Evolutionary conservation across 2,797 vertebrate genomes (phyloP), one percentile per base, ranked within the genome.

Genomic region (Acestrorhynchus altus): DNA sequence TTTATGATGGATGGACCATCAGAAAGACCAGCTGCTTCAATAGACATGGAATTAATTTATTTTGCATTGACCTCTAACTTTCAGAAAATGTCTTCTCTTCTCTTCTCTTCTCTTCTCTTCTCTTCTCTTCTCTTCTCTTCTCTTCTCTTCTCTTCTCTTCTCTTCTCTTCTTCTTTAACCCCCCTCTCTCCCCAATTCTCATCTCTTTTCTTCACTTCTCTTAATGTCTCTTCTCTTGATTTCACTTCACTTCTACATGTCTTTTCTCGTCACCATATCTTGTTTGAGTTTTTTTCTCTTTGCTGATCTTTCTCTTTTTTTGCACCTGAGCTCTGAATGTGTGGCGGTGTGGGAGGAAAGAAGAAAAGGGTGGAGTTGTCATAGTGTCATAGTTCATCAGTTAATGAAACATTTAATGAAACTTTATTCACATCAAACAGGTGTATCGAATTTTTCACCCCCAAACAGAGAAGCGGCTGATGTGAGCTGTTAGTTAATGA

Each of bases 401-500:
- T 10, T 44, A 44, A 65, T 42, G 18, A 42, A 40, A 44, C 24
- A 51, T 2, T 47, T 65, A 22, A 22, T 44, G 63, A 46, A 35
- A 60, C 57, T 60, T 31, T 44, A 22, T 64, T 44, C 61, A 64
- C 35, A 64, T 64, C 61, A 64, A 64, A 64, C 61, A 64, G 39
- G 61, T 64, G 39, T n/a, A 63, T 57, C 3, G 52, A 57, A 51
- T 70, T 10, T 35, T 0, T 42, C 20, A 52, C 24, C 64, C 3
- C 26, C 18, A 24, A 51, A 42, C n/a, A 16, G n/a, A 18, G 22
- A 24, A 60, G 71, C n/a, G 39, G 24, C 46, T 6, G 49, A 52
- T 16, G 15, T 52, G 66, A 69, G 54, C 66, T 2, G 28, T 39
- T 69, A 24, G 75, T n/a, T 51, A 77, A 69, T 77, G 54, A 11